A percentile compares a stretch with the other conserved stretches of the same genome.
Evolutionary conservation across 2,113 vertebrate genomes (phyloP).

Genomic region (Rana temporaria): DNA sequence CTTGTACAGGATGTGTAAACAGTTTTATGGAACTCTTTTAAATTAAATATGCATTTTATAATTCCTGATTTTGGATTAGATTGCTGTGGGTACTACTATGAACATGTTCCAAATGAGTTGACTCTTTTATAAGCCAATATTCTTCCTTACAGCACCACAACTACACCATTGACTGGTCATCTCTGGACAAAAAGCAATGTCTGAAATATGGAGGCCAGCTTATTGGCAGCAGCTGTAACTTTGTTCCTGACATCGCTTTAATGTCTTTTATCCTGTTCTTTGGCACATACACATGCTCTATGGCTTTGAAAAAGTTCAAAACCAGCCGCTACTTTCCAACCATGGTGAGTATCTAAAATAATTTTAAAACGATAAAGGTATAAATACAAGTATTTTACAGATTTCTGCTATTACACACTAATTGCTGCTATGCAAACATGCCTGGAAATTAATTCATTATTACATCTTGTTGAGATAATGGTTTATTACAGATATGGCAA

Average conservation of each 20-base stretch:
- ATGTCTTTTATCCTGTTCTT: constrained; percentile 98
- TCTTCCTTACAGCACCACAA: constrained; percentile 72
- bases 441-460: not conserved
- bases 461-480: not conserved
- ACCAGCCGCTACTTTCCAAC: constrained; percentile 95
- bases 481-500: no score
- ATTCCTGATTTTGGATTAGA: no score
- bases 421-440: not conserved
- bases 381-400: no score
- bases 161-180: constrained; percentile 79
- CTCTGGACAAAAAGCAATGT: constrained; percentile 84
- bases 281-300: constrained; percentile 96
- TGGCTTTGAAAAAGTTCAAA: constrained; percentile 98
- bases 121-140: not conserved
- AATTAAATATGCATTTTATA: no score
- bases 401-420: not conserved
- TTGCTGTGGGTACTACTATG: no score
- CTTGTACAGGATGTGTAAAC: no score
- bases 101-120: no score
- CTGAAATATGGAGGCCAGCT: constrained; percentile 83
- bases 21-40: no score
- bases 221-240: constrained; percentile 84
- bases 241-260: constrained; percentile 91
- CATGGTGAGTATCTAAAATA: constrained; percentile 79
- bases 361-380: no score